phyloP scores from a whole-genome alignment of 2,797 vertebrate genomes.

The Knipowitschia caucasica region DNA sequence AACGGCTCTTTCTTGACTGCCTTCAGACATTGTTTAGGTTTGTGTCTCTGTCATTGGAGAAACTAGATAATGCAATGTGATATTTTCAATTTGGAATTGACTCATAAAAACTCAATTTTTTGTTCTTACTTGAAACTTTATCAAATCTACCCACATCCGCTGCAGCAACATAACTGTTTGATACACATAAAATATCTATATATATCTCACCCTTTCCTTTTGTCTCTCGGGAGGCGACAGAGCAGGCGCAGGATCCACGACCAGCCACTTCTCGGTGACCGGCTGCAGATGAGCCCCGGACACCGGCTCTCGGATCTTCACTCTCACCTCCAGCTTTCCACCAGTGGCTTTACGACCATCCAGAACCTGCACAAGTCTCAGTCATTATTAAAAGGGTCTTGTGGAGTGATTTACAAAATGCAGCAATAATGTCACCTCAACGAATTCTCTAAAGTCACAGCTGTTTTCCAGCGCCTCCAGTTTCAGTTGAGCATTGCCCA shows the following conservation, averaged over 20 bases:
- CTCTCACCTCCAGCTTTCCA: slow-evolving; percentile 84
- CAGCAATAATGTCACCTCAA: slow-evolving; percentile 81
- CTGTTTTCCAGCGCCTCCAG: slow-evolving; percentile 82
- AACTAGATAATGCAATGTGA: no score
- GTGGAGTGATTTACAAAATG: not conserved
- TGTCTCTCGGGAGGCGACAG: slow-evolving; percentile 71
- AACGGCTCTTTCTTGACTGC: no score
- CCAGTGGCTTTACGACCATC: slow-evolving; percentile 87
- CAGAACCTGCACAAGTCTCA: slow-evolving; percentile 72
- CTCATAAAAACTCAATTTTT: no score
- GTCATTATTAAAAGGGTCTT: not conserved
- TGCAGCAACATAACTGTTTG: no score
- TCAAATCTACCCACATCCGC: no score
- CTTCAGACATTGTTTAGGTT: no score
- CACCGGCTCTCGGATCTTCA: slow-evolving; percentile 84
- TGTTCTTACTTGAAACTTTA: no score
- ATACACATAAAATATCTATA: no score
- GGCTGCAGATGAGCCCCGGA: slow-evolving; percentile 80
- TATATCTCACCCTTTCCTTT: slow-evolving; percentile 50
- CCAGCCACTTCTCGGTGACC: slow-evolving; percentile 85
- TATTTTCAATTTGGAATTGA: no score
- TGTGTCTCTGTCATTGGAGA: no score
- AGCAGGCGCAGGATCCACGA: slow-evolving; percentile 71
- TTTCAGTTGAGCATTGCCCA: slow-evolving; percentile 87
- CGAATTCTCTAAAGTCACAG: slow-evolving; percentile 83